A percentile compares a stretch with the other conserved stretches of the same genome.
phyloP scores from a whole-genome alignment of 2,113 vertebrate species.

The Mystacornis crossleyi region DNA sequence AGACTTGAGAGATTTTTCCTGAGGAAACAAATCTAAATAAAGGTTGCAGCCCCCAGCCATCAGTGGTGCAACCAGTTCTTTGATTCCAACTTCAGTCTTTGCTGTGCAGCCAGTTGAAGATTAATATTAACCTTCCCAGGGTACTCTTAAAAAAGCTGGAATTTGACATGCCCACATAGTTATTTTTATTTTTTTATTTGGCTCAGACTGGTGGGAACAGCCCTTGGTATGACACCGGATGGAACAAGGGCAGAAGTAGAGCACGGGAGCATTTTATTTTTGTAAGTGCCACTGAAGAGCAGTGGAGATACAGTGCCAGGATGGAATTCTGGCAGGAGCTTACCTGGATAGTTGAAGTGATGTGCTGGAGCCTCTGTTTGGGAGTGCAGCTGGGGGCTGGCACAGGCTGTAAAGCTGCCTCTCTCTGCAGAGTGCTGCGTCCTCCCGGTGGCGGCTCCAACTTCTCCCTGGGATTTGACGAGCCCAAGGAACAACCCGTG shows the following conservation, averaged over 20 bases:
- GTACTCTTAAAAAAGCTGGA: neutral
- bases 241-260: neutral
- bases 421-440: constrained; percentile 84
- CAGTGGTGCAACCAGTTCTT: neutral
- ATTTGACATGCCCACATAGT: neutral
- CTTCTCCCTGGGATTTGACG: constrained; percentile 88
- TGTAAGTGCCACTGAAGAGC: neutral
- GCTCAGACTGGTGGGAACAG: neutral
- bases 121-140: neutral
- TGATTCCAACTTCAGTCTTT: neutral
- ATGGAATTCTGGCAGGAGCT: neutral
- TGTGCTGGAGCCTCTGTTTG: neutral
- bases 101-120: neutral
- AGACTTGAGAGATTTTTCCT: neutral
- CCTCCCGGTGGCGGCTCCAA: constrained; percentile 95
- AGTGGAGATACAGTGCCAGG: neutral
- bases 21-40: neutral
- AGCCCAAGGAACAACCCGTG: constrained; percentile 79
- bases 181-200: neutral
- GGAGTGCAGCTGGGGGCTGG: neutral
- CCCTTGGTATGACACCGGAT: neutral
- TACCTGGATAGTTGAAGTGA: neutral
- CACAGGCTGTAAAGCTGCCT: neutral
- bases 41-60: neutral
- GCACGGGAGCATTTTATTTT: neutral